A percentile compares a stretch with the other conserved stretches of the same genome.
phyloP scores from a whole-genome alignment of 2,113 vertebrate genomes.

The Nothocercus nigrocapillus region DNA sequence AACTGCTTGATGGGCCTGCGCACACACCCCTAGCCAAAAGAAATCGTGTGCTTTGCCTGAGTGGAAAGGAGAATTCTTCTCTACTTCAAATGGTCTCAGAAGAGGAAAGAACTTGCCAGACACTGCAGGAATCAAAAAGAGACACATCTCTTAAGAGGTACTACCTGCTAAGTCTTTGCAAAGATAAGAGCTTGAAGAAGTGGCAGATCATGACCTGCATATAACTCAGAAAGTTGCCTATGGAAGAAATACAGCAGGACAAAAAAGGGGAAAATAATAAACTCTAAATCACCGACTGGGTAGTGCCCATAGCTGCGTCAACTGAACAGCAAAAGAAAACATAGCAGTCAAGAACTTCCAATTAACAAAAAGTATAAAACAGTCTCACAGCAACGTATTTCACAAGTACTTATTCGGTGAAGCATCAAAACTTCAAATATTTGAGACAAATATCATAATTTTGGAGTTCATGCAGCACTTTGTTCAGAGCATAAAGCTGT shows the following conservation, averaged over 20 bases:
- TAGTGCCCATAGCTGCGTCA: neutral
- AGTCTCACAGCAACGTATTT: neutral
- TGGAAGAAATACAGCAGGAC: neutral
- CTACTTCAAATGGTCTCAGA: neutral
- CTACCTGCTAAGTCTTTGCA: neutral
- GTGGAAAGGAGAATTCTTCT: neutral
- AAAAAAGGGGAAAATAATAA: neutral
- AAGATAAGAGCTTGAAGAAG: neutral
- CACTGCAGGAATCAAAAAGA: neutral
- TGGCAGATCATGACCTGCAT: neutral
- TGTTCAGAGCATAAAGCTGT: neutral
- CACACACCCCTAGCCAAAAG: neutral
- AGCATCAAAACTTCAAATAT: neutral
- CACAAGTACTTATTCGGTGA: neutral
- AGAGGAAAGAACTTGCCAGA: neutral
- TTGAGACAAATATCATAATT: neutral
- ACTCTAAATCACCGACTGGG: neutral
- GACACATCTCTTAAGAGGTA: neutral
- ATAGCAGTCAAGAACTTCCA: neutral
- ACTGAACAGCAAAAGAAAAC: neutral
- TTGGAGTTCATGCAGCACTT: neutral
- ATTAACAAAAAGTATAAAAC: neutral
- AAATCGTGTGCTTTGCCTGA: neutral
- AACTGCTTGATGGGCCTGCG: neutral
- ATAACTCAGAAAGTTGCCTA: neutral